Evolutionary conservation across 2,797 vertebrate species (phyloP).

Genomic region (Mus spretus): DNA sequence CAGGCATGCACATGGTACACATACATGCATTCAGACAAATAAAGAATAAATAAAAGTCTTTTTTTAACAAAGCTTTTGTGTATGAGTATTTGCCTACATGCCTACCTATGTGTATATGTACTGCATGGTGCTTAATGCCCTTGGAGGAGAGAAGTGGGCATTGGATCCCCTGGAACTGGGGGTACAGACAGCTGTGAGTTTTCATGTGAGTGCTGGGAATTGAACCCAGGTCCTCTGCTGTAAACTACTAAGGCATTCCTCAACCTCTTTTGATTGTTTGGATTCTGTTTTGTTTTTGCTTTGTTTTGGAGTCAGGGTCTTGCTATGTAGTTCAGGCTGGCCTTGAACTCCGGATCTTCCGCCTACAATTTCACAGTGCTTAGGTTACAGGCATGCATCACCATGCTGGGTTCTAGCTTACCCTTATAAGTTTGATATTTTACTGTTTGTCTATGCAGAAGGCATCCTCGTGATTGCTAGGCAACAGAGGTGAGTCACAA

Average conservation of each 20-base stretch:
- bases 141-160: neutral
- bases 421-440: neutral
- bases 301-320: neutral
- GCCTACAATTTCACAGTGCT: neutral
- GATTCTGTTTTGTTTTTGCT: neutral
- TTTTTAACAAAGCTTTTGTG: neutral
- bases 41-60: neutral
- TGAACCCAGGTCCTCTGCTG: neutral
- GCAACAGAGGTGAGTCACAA: neutral
- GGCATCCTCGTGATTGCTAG: neutral
- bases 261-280: neutral
- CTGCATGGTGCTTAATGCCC: neutral
- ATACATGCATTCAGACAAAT: neutral
- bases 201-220: neutral
- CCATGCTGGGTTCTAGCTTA: neutral
- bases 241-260: neutral
- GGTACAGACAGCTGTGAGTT: neutral
- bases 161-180: neutral
- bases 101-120: neutral
- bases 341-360: neutral
- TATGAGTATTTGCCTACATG: neutral
- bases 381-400: neutral
- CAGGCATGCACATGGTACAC: neutral
- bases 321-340: neutral
- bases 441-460: neutral